phyloP scores from a whole-genome alignment of 2,113 vertebrate genomes.

The Rhea pennata region DNA sequence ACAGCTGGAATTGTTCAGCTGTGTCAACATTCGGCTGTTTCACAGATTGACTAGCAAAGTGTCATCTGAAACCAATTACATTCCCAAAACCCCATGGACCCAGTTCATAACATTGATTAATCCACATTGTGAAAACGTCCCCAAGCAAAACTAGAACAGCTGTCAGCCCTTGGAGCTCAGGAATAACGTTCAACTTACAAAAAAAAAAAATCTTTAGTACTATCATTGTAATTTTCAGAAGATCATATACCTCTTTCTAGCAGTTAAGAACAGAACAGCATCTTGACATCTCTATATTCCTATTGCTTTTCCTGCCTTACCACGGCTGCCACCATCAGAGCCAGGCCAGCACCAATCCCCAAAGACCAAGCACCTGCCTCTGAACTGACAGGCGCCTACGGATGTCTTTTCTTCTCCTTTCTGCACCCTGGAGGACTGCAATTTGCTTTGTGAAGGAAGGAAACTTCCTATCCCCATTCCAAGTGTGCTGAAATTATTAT shows the following conservation, averaged over 20 bases:
- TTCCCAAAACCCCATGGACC: conserved; percentile 82
- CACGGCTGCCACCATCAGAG: background rate
- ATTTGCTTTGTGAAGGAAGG: background rate
- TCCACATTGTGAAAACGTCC: conserved; percentile 83
- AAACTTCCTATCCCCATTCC: background rate
- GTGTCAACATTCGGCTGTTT: conserved; percentile 79
- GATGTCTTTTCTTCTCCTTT: background rate
- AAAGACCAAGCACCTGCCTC: background rate
- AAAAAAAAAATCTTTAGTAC: background rate
- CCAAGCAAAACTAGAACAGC: conserved; percentile 82
- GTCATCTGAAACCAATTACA: conserved; percentile 87
- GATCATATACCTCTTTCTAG: background rate
- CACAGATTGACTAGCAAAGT: conserved; percentile 83
- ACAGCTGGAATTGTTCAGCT: conserved; percentile 84
- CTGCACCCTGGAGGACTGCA: background rate
- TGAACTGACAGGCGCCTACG: background rate
- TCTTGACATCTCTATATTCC: background rate
- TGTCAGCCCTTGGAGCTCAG: conserved; percentile 76
- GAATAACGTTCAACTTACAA: conserved; percentile 37
- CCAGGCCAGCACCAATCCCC: background rate
- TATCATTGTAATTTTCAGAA: conserved; percentile 20
- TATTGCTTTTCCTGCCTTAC: background rate
- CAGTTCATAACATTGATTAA: conserved; percentile 87
- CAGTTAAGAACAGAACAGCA: background rate
- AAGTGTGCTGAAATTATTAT: background rate